phyloP scores from a whole-genome alignment of 2,888 invertebrate genomes.

The Scelioninae gen. 2 region DNA sequence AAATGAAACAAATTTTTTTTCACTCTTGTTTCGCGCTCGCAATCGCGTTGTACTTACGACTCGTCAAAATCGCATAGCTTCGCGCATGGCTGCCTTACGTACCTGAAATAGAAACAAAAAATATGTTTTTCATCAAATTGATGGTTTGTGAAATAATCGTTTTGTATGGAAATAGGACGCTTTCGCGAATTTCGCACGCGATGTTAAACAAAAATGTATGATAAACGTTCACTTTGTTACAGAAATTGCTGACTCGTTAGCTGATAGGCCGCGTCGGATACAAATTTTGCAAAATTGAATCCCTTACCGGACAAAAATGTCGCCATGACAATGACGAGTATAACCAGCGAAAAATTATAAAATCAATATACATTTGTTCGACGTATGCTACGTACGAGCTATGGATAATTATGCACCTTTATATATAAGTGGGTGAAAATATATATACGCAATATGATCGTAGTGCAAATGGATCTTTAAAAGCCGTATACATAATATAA shows the following conservation, averaged over 20 bases:
- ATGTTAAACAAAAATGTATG: slow-evolving; percentile 18
- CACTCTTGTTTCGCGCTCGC: too few relatives aligned
- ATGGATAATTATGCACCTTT: too few relatives aligned
- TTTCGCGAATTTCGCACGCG: slow-evolving; percentile 3
- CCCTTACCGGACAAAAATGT: too few relatives aligned
- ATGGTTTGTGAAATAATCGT: slow-evolving; percentile 31
- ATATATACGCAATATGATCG: too few relatives aligned
- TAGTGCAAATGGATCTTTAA: too few relatives aligned
- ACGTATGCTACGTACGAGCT: too few relatives aligned
- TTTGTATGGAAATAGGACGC: slow-evolving; percentile 11
- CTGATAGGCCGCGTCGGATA: background rate
- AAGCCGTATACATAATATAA: too few relatives aligned
- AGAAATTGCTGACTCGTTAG: slow-evolving; percentile 5
- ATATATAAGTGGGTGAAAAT: too few relatives aligned
- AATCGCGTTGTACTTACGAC: slow-evolving; percentile 13
- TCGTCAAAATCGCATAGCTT: slow-evolving; percentile 22
- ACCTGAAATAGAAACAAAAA: slow-evolving; percentile 32
- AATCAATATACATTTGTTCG: too few relatives aligned
- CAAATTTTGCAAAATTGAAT: background rate
- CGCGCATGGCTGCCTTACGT: slow-evolving; percentile 22
- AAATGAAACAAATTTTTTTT: too few relatives aligned
- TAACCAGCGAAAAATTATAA: too few relatives aligned
- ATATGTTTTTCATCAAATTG: slow-evolving; percentile 11
- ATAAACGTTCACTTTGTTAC: slow-evolving; percentile 8
- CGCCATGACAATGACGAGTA: too few relatives aligned